Evolutionary conservation across 2,888 invertebrate species (phyloP).

Genomic region (Gymnosoma rotundatum): DNA sequence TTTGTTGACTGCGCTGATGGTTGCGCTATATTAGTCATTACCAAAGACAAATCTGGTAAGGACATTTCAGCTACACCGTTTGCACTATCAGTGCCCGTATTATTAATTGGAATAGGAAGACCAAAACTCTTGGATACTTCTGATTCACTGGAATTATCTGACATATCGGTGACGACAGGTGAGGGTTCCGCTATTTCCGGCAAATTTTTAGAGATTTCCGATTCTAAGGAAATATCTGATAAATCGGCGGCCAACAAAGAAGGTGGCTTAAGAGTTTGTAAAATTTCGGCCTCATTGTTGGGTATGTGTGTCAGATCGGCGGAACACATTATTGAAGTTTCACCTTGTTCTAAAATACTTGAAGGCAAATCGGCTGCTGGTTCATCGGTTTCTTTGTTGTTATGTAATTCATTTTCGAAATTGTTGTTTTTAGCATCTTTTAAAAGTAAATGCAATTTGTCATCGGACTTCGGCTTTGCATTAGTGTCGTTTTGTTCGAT

Average conservation of each 20-base stretch:
- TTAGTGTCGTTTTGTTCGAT: background rate
- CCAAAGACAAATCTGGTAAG: conserved; percentile 33
- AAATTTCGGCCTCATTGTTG: background rate
- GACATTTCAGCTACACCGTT: background rate
- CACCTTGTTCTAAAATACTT: conserved; percentile 14
- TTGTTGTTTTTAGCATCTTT: background rate
- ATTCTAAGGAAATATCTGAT: conserved; percentile 48
- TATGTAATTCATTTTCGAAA: background rate
- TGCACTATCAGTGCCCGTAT: background rate
- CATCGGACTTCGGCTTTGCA: background rate
- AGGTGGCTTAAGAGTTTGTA: background rate
- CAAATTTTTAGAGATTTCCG: conserved; percentile 52
- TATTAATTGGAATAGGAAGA: background rate
- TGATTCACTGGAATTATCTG: conserved; percentile 48
- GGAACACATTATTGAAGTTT: conserved; percentile 14
- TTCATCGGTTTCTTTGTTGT: background rate
- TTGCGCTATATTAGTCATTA: conserved; percentile 31
- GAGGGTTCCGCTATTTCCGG: conserved; percentile 59
- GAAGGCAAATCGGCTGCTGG: background rate
- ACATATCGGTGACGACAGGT: conserved; percentile 60
- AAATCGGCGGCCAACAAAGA: conserved; percentile 36
- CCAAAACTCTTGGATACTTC: conserved; percentile 24
- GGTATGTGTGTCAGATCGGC: conserved; percentile 13
- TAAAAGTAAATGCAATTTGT: background rate
- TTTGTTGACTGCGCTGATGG: background rate